Conservation (phyloP, 2,888 invertebrate species). For the Pocota personata region DNA sequence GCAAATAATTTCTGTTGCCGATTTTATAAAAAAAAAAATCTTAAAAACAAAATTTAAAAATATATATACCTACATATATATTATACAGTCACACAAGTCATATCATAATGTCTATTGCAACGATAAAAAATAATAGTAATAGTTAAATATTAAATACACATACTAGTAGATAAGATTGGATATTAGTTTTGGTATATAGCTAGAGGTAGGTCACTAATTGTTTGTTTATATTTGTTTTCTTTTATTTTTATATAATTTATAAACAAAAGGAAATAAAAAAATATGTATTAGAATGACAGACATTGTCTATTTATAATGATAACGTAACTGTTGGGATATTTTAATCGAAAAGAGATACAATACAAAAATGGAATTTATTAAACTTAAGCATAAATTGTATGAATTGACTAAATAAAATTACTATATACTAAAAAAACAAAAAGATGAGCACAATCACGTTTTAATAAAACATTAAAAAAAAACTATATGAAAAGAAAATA, state of each 20-base stretch:
- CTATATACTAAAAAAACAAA: conserved; percentile 73
- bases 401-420: conserved; percentile 66
- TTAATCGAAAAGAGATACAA: conserved; percentile 69
- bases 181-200: conserved; percentile 50
- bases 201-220: conserved; percentile 16
- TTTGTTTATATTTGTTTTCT: conserved; percentile 12
- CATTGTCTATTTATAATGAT: conserved; percentile 52
- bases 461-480: conserved; percentile 71
- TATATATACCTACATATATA: conserved; percentile 62
- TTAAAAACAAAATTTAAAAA: conserved; percentile 68
- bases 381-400: conserved; percentile 68
- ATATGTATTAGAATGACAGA: conserved; percentile 30
- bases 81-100: conserved; percentile 71
- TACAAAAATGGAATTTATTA: conserved; percentile 74
- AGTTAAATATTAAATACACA: conserved; percentile 68
- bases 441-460: conserved; percentile 82
- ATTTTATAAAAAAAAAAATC: conserved; percentile 73
- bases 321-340: conserved; percentile 69
- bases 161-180: conserved; percentile 67
- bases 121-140: conserved; percentile 74
- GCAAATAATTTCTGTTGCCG: conserved; percentile 42
- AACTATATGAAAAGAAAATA: conserved; percentile 74
- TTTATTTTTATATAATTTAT: conserved; percentile 19
- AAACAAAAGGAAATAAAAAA: background rate
- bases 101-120: conserved; percentile 77